Percentiles rank a stretch among this genome's conserved stretches.
Evolutionary conservation across 2,113 vertebrate species (phyloP).

Genomic region (Brachyistius frenatus): DNA sequence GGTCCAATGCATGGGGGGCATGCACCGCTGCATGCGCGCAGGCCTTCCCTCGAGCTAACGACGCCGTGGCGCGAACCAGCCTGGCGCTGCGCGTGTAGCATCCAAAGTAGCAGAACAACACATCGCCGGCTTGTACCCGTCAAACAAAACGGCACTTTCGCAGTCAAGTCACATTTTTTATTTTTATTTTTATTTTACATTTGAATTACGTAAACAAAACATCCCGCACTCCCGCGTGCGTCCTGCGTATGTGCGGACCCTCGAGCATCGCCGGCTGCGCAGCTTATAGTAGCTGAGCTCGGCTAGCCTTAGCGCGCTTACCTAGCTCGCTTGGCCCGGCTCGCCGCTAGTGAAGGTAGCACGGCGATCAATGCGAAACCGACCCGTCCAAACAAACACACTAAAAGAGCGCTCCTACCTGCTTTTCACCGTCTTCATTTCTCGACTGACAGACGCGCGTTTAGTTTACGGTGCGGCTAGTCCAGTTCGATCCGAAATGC

Average conservation of each 20-base stretch:
- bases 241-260: not conserved
- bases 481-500: not conserved
- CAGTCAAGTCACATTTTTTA: not conserved
- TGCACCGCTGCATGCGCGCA: slow-evolving; percentile 59
- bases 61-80: slow-evolving; percentile 31
- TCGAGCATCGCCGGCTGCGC: slow-evolving; percentile 68
- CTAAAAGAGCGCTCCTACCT: slow-evolving; percentile 77
- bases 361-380: slow-evolving; percentile 47
- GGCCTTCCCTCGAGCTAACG: slow-evolving; percentile 35
- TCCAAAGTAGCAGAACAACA: slow-evolving; percentile 13
- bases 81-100: slow-evolving; percentile 16
- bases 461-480: slow-evolving; percentile 32
- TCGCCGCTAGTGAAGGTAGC: slow-evolving; percentile 48
- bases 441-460: slow-evolving; percentile 59
- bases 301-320: slow-evolving; percentile 38
- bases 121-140: not conserved
- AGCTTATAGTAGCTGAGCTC: slow-evolving; percentile 35
- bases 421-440: slow-evolving; percentile 84
- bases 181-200: not conserved
- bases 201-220: not conserved
- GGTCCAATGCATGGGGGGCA: slow-evolving; percentile 63
- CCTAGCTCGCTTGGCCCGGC: slow-evolving; percentile 57
- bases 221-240: not conserved
- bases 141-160: no score
- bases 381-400: slow-evolving; percentile 57